These are phyloP conservation scores for Sminthurinus aureus DNA, from an alignment of 2,888 invertebrate species.

Conservation along the genomic window DNA sequence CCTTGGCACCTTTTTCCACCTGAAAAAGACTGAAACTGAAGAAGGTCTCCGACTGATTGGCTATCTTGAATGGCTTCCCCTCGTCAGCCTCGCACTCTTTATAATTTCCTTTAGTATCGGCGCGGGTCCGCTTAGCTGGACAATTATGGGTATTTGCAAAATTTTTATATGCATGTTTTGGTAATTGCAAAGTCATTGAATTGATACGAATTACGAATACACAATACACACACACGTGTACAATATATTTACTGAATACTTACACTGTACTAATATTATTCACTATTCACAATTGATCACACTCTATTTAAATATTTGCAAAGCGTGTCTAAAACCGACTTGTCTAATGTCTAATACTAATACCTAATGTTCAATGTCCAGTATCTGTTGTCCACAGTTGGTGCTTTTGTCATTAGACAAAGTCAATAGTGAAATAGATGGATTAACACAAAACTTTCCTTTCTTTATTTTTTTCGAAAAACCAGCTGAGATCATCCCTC, in stretches of 20 bases:
- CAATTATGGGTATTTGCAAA: conserved; percentile 59
- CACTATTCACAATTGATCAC: too few species aligned
- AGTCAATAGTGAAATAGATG: neutral
- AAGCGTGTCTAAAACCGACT: too few species aligned
- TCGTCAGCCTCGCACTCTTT: conserved; percentile 77
- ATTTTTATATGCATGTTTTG: neutral
- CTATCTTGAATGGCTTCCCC: conserved; percentile 76
- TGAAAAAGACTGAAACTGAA: conserved; percentile 55
- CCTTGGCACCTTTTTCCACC: conserved; percentile 76
- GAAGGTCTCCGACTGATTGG: neutral
- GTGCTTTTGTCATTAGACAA: too few species aligned
- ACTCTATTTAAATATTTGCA: too few species aligned
- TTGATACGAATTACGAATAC: too few species aligned
- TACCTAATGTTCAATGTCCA: neutral
- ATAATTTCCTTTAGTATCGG: conserved; percentile 74
- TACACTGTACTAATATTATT: too few species aligned
- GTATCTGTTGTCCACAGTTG: neutral
- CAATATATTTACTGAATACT: too few species aligned
- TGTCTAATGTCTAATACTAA: too few species aligned
- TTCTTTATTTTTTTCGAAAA: neutral
- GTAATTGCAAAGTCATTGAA: too few species aligned
- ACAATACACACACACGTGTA: too few species aligned
- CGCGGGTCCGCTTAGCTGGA: conserved; percentile 68
- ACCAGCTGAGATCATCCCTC: conserved; percentile 2
- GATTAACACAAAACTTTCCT: neutral